Evolutionary conservation across 1,140 invertebrate species (phyloP).

Genomic region (Drosophila malerkotliana): DNA sequence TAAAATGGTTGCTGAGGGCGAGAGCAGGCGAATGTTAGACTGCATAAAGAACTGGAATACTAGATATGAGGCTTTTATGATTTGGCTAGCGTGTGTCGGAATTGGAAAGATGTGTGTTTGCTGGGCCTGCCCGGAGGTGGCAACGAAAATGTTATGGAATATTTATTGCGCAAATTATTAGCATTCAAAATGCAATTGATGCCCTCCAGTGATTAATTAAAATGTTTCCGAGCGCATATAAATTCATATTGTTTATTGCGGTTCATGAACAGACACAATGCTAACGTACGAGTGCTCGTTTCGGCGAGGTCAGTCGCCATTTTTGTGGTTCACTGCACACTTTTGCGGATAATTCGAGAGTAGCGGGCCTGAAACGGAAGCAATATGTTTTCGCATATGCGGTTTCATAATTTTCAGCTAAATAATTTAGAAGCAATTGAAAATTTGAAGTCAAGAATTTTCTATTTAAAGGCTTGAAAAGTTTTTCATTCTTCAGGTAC

Average conservation of each 20-base stretch:
- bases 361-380: background rate
- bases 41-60: slow-evolving; percentile 10
- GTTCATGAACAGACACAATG: slow-evolving; percentile 28
- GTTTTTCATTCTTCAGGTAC: no score
- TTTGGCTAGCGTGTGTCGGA: background rate
- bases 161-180: slow-evolving; percentile 79
- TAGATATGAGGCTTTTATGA: slow-evolving; percentile 17
- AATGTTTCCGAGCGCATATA: slow-evolving; percentile 76
- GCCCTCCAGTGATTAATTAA: slow-evolving; percentile 81
- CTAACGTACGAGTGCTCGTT: slow-evolving; percentile 15
- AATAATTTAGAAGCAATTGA: background rate
- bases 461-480: no score
- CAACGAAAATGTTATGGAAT: slow-evolving; percentile 51
- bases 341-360: slow-evolving; percentile 15
- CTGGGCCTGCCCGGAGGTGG: slow-evolving; percentile 9
- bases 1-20: slow-evolving; percentile 6
- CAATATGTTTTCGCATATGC: background rate
- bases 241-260: slow-evolving; percentile 78
- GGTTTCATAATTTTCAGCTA: slow-evolving; percentile 24
- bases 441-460: background rate
- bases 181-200: slow-evolving; percentile 80
- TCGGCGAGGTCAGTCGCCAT: slow-evolving; percentile 46
- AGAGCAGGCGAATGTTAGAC: background rate
- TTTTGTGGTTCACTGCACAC: slow-evolving; percentile 49
- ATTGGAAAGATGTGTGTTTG: background rate